Evolutionary conservation across 2,113 vertebrate genomes (phyloP).

Genomic region (Erythrocercus mccallii): DNA sequence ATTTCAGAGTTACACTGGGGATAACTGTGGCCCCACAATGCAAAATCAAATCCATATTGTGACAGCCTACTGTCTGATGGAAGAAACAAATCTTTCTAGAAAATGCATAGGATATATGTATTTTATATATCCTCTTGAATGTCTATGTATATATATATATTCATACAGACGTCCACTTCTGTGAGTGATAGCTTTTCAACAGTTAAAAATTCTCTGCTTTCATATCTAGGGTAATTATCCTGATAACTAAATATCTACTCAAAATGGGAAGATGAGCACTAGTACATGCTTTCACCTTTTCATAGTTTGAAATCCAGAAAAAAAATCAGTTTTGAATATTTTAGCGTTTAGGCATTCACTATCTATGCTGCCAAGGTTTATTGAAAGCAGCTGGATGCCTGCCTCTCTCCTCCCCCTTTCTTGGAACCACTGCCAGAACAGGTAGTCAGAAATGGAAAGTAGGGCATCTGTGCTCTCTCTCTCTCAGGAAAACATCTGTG

Average conservation of each 20-base stretch:
- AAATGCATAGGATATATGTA: background rate
- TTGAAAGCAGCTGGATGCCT: conserved; percentile 75
- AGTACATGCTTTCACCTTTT: conserved; percentile 41
- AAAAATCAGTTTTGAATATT: background rate
- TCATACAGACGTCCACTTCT: background rate
- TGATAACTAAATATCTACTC: background rate
- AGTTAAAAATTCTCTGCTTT: conserved; percentile 5
- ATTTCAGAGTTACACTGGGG: background rate
- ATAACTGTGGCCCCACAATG: background rate
- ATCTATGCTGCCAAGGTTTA: conserved; percentile 68
- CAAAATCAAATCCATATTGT: conserved; percentile 4
- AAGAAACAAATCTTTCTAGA: background rate
- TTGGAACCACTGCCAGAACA: conserved; percentile 76
- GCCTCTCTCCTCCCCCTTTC: conserved; percentile 46
- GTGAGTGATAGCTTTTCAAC: background rate
- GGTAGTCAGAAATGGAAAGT: conserved; percentile 79
- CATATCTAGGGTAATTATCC: background rate
- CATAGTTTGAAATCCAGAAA: conserved; percentile 28
- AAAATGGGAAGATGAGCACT: background rate
- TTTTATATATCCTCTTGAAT: background rate
- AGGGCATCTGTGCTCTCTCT: conserved; percentile 64
- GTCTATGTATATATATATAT: background rate
- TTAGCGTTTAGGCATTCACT: conserved; percentile 40
- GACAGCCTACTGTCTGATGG: background rate
- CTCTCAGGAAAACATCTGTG: conserved; percentile 88